These are phyloP conservation scores for Orchestia grillus DNA, from an alignment of 1,140 invertebrate species.

Conservation along the genomic window DNA sequence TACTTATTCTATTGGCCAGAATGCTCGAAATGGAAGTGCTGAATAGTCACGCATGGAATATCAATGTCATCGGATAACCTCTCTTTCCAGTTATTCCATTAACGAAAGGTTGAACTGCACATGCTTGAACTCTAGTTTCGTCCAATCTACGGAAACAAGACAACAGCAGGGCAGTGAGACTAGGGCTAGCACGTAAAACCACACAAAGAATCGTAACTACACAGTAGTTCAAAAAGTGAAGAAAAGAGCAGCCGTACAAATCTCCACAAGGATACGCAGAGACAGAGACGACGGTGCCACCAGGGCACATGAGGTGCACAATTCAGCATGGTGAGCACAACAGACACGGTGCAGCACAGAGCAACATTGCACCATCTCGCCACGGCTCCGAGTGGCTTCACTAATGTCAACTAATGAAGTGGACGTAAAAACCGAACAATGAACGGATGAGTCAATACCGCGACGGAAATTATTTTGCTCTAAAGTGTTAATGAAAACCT, in stretches of 20 bases:
- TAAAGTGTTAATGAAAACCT: background rate
- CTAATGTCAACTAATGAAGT: background rate
- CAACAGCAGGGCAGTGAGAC: too few relatives aligned
- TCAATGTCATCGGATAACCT: too few relatives aligned
- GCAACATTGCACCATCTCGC: background rate
- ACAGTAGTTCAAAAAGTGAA: background rate
- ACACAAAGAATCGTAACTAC: background rate
- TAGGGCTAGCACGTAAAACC: too few relatives aligned
- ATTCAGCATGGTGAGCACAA: background rate
- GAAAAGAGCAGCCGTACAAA: background rate
- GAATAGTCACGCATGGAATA: too few relatives aligned
- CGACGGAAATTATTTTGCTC: background rate
- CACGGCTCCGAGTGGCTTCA: background rate
- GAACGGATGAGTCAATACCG: background rate
- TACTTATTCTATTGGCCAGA: too few relatives aligned
- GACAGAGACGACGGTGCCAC: too few relatives aligned
- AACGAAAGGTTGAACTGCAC: too few relatives aligned
- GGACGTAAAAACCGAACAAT: background rate
- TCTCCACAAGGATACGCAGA: background rate
- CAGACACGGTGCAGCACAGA: background rate
- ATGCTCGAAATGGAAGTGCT: too few relatives aligned
- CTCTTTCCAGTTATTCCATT: too few relatives aligned
- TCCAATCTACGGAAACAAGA: too few relatives aligned
- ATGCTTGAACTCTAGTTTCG: too few relatives aligned
- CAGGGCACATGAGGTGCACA: background rate